Evolutionary conservation across 1,140 invertebrate genomes (phyloP), one percentile per base, ranked within the genome.

Genomic region (Zophobas atratus): DNA sequence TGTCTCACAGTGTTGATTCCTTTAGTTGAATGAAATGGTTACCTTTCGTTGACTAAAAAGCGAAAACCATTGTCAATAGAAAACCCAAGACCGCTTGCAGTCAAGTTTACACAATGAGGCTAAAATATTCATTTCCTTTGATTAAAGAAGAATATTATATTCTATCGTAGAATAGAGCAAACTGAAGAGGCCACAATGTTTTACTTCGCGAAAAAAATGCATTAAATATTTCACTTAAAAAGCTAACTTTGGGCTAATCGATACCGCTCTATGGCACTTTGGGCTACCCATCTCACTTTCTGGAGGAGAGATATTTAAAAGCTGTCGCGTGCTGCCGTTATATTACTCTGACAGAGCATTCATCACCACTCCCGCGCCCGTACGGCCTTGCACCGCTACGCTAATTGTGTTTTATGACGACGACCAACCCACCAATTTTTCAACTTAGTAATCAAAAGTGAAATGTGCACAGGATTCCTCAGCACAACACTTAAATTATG

Each of bases 341-440:
- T 80, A 82, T 82, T 82, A 82, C 76, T 75, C 79, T 79, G 80
- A 80, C 81, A 77, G 79, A 77, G 75, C 79, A 82, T 82, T 80
- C 78, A 82, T 82, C 81, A 81, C 79, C 72, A 76, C 79, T 80
- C 72, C 77, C 75, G 75, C 34, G 74, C 63, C 6, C 72, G 74
- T 73, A 80, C 79, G 36, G 79, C 51, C 79, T 78, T 78, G 79
- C 79, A 80, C 79, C 72, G 55, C 71, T 72, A 35, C 41, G 53
- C 79, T 81, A 81, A 81, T 81, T 81, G 80, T 81, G 75, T 81
- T 81, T 81, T 81, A 81, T 79, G 80, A 77, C 78, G 67, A 70
- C 57, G 78, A 63, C 78, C 75, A 77, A 81, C 80, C 80, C 80
- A 75, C 70, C 75, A 80, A 79, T 81, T 80, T 81, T 81, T 79